These are phyloP conservation scores for Heliconius cydno DNA, from an alignment of 2,888 invertebrate species.

Conservation along the genomic window DNA sequence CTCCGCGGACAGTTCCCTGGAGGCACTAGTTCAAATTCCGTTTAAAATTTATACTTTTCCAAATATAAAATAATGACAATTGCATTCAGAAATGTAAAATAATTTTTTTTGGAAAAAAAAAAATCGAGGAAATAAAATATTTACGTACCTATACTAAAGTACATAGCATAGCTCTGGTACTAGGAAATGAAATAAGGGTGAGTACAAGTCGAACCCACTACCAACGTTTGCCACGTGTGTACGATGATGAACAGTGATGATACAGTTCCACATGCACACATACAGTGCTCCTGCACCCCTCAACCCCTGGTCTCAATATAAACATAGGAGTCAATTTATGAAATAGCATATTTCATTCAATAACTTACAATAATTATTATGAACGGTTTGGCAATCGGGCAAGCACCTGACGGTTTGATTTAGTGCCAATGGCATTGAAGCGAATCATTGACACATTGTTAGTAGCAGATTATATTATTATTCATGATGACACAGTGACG, in stretches of 20 bases:
- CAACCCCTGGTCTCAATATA: neutral
- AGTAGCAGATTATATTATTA: neutral
- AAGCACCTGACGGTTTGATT: slow-evolving; percentile 28
- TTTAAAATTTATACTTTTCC: no score
- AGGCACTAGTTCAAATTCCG: no score
- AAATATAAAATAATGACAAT: no score
- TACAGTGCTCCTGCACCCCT: no score
- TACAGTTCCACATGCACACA: neutral
- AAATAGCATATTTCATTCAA: slow-evolving; percentile 23
- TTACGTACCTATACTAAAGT: no score
- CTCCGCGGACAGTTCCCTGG: no score
- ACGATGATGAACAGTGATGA: no score
- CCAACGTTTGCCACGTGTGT: no score
- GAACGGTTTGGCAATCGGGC: slow-evolving; percentile 23
- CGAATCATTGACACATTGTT: slow-evolving; percentile 29
- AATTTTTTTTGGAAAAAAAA: no score
- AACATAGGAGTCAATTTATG: slow-evolving; percentile 10
- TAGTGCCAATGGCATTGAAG: slow-evolving; percentile 31
- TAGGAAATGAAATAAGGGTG: neutral
- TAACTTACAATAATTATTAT: slow-evolving; percentile 25
- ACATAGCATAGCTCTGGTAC: no score
- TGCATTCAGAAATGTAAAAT: no score
- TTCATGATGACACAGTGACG: neutral
- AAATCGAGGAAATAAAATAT: no score
- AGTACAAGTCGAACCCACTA: neutral